Evolutionary conservation across 2,113 vertebrate genomes (phyloP), one percentile per base, ranked within the genome.

Genomic region (Poicephalus gulielmi): DNA sequence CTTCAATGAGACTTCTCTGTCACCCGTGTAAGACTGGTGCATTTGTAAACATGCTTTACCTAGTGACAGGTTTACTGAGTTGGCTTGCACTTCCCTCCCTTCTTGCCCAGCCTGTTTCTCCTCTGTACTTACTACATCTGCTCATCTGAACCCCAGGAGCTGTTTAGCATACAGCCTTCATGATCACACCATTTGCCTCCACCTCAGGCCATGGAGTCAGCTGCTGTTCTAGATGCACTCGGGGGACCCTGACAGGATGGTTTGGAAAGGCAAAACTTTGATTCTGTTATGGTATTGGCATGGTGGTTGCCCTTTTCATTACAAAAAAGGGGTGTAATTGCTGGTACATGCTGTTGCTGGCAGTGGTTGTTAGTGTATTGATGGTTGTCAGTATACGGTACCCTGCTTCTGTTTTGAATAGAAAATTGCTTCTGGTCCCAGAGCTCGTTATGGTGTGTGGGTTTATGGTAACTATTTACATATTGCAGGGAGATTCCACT

Each of bases 161-260:
- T 79, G 9, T 79, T 80, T 23, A 70, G 24, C 11, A 25, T 23
- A 17, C 18, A 85, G 5, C 39, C 23, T 47, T 66, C 0, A 0
- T 9, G 17, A 41, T 50, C 0, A 0, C 37, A 46, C 13, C 28
- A 1, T 18, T 71, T 41, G 52, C 37, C 23, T 37, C 15, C 2
- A 0, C 71, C 80, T 80, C 37, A 53, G 57, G 37, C 27, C 1
- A 0, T 22, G n/a, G 37, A 68, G 17, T 23, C 41, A 46, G 19
- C 18, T 80, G 33, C 41, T 18, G 11, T 63, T 20, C 64, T 37
- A 53, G 37, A 11, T 0, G 7, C 17, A 1, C n/a, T 17, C 2
- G 0, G 8, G n/a, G 10, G 5, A 9, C 13, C 66, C 55, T 25
- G 63, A 6, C 33, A 27, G 67, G 68, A 19, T 44, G 37, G 27